A percentile compares a stretch with the other conserved stretches of the same genome.
These are phyloP conservation scores for Brachionus asplanchnoidis DNA, from an alignment of 1,140 invertebrate genomes.

Conservation along the genomic window DNA sequence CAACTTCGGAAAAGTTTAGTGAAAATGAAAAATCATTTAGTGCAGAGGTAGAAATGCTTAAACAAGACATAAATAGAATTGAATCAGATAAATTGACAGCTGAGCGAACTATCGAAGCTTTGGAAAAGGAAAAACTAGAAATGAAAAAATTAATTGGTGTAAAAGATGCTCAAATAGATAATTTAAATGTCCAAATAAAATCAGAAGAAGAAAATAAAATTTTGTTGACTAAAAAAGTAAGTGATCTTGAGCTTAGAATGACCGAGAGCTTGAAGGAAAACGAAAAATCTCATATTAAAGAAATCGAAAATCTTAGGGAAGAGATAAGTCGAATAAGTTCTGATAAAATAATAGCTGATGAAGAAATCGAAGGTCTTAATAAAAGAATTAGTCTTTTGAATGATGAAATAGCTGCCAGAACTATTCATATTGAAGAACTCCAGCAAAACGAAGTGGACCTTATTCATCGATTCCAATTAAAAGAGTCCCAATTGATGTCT, in stretches of 20 bases:
- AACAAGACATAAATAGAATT: background rate
- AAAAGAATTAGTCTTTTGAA: background rate
- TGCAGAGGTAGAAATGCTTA: background rate
- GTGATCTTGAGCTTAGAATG: background rate
- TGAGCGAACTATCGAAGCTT: background rate
- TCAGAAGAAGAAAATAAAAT: background rate
- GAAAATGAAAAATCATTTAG: background rate
- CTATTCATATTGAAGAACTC: background rate
- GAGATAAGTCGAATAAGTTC: background rate
- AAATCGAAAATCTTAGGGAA: background rate
- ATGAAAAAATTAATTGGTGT: background rate
- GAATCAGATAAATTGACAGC: background rate
- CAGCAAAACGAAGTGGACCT: background rate
- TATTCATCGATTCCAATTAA: background rate
- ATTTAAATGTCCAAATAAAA: background rate
- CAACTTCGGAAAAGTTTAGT: background rate
- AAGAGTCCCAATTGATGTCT: background rate
- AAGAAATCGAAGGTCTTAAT: background rate
- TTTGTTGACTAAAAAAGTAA: background rate
- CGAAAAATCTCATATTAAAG: background rate
- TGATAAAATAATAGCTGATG: background rate
- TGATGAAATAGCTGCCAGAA: background rate
- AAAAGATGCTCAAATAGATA: background rate
- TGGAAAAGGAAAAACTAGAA: background rate
- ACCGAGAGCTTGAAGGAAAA: background rate